A percentile compares a stretch with the other conserved stretches of the same genome.
Evolutionary conservation across 2,113 vertebrate species (phyloP).

Genomic region (Cyanoderma ruficeps): DNA sequence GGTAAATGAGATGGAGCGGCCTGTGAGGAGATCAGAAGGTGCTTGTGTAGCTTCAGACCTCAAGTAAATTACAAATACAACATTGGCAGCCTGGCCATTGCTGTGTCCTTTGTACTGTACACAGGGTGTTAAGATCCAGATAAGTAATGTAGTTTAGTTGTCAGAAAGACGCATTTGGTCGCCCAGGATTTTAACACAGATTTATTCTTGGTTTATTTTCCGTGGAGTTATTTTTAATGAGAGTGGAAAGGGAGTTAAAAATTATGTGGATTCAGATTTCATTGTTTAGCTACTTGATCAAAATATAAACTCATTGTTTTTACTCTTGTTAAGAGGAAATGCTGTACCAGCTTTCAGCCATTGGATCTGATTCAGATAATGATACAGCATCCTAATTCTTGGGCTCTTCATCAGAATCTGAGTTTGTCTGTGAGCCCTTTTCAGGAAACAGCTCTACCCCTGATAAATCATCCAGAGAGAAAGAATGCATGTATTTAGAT

Average conservation of each 20-base stretch:
- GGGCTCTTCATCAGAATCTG: background rate
- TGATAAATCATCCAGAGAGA: constrained; percentile 19
- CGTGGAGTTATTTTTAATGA: constrained; percentile 11
- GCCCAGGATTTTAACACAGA: background rate
- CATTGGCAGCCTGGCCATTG: background rate
- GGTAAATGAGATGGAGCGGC: background rate
- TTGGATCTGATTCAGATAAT: constrained; percentile 46
- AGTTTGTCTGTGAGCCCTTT: background rate
- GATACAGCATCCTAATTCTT: constrained; percentile 37
- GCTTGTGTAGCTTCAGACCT: background rate
- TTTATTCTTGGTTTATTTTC: constrained; percentile 39
- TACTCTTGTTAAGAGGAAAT: background rate
- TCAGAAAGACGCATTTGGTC: background rate
- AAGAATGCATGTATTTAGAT: background rate
- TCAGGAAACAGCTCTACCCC: background rate
- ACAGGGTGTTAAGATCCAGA: background rate
- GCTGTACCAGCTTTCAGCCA: constrained; percentile 12
- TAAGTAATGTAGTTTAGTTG: background rate
- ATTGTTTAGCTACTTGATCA: constrained; percentile 44
- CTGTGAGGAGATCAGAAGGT: background rate
- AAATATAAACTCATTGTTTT: constrained; percentile 26
- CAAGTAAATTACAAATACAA: background rate
- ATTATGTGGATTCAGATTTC: constrained; percentile 39
- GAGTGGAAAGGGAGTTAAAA: constrained; percentile 38
- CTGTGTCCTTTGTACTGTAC: background rate